Evolutionary conservation across 2,113 vertebrate species (phyloP).

Genomic region (Tonatia bakeri): DNA sequence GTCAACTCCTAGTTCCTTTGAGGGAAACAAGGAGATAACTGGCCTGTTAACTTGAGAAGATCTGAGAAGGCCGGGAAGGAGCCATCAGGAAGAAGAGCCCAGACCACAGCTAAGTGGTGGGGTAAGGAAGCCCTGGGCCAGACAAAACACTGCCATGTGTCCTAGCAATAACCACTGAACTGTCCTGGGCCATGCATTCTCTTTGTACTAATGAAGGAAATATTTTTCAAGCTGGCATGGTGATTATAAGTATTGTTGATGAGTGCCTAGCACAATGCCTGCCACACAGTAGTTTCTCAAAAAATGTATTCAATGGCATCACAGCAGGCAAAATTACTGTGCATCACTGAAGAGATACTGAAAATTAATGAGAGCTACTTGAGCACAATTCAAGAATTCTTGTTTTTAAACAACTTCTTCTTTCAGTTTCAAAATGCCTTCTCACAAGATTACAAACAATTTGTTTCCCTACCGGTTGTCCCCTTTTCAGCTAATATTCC

Average conservation of each 20-base stretch:
- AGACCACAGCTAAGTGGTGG: neutral
- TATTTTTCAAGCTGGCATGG: neutral
- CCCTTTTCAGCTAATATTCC: neutral
- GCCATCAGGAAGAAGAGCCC: neutral
- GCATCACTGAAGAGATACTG: neutral
- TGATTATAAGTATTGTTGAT: neutral
- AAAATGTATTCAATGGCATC: neutral
- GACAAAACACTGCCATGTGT: neutral
- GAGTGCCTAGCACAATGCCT: neutral
- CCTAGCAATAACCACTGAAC: neutral
- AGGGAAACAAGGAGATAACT: neutral
- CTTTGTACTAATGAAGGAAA: neutral
- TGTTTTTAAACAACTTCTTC: neutral
- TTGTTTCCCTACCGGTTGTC: neutral
- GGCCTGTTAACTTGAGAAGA: neutral
- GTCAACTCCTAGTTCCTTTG: neutral
- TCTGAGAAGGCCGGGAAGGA: too few species aligned
- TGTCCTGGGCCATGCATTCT: neutral
- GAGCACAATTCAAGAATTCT: neutral
- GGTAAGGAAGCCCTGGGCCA: neutral
- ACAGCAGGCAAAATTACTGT: neutral
- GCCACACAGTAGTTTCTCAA: neutral
- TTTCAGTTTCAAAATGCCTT: neutral
- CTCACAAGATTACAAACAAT: neutral
- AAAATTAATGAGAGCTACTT: neutral